phyloP scores from a whole-genome alignment of 2,797 vertebrate species.

The Caiman crocodilus region DNA sequence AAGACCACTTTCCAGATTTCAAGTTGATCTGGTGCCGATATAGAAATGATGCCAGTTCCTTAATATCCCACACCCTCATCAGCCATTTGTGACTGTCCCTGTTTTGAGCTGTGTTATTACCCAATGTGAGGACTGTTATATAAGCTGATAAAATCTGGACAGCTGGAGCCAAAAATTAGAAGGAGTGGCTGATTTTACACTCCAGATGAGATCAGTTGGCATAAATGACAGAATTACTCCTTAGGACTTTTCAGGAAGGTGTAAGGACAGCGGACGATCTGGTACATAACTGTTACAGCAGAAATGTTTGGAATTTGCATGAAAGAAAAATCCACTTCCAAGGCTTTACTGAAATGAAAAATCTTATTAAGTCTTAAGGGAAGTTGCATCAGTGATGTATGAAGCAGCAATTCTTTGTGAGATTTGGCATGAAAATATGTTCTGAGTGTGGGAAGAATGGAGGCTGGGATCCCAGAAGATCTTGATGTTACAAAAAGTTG shows the following conservation, averaged over 20 bases:
- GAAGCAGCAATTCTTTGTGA: not conserved
- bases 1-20: no score
- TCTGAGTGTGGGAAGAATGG: not conserved
- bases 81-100: not conserved
- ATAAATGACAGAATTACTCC: not conserved
- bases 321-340: not conserved
- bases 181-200: fast-evolving
- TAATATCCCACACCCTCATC: no score
- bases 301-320: not conserved
- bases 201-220: not conserved
- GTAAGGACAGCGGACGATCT: not conserved
- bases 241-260: not conserved
- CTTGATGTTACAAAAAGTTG: not conserved
- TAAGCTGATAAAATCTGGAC: not conserved
- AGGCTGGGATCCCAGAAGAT: not conserved
- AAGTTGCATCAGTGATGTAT: not conserved
- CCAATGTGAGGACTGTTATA: not conserved
- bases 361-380: not conserved
- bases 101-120: not conserved
- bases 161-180: fast-evolving
- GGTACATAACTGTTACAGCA: fast-evolving
- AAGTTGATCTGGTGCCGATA: not conserved
- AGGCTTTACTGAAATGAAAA: fast-evolving
- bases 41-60: no score
- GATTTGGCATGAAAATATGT: not conserved